phyloP scores from a whole-genome alignment of 2,888 invertebrate genomes.

The Eurytoma adleriae region DNA sequence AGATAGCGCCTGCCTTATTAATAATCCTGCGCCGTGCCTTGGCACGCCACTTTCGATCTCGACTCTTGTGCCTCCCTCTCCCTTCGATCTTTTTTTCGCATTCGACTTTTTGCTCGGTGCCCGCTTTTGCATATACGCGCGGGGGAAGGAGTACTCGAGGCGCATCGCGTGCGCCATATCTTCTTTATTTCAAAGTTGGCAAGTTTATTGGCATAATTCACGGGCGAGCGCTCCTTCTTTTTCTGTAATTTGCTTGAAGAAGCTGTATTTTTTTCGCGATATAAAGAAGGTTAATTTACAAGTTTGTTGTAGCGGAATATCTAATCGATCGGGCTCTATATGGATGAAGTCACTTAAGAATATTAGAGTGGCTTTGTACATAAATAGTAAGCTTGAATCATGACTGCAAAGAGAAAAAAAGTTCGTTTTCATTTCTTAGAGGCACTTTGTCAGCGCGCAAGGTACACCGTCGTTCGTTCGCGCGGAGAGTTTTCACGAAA shows the following conservation, averaged over 20 bases:
- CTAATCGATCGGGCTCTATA: conserved; percentile 8
- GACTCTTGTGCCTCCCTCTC: conserved; percentile 3
- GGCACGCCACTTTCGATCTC: conserved; percentile 58
- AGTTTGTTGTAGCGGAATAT: conserved; percentile 33
- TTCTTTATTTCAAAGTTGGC: conserved; percentile 46
- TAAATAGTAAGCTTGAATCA: not conserved
- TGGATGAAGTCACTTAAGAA: conserved; percentile 1
- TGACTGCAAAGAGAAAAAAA: not conserved
- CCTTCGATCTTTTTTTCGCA: conserved; percentile 12
- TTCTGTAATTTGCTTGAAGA: conserved; percentile 39
- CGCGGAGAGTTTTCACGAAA: not conserved
- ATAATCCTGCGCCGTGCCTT: conserved; percentile 68
- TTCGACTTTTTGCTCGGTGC: conserved; percentile 18
- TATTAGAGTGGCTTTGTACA: conserved; percentile 17
- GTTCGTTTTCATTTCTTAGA: not conserved
- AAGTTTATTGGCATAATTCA: conserved; percentile 50
- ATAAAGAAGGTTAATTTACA: conserved; percentile 42
- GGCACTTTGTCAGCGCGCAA: not conserved
- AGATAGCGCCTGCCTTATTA: conserved; percentile 74
- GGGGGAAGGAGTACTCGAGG: conserved; percentile 35
- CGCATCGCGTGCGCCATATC: conserved; percentile 54
- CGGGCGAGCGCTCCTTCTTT: not conserved
- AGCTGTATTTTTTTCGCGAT: conserved; percentile 12
- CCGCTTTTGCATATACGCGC: conserved; percentile 54
- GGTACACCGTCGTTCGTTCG: not conserved